A percentile compares a stretch with the other conserved stretches of the same genome.
phyloP scores from a whole-genome alignment of 2,888 invertebrate genomes.

The Melolontha melolontha region DNA sequence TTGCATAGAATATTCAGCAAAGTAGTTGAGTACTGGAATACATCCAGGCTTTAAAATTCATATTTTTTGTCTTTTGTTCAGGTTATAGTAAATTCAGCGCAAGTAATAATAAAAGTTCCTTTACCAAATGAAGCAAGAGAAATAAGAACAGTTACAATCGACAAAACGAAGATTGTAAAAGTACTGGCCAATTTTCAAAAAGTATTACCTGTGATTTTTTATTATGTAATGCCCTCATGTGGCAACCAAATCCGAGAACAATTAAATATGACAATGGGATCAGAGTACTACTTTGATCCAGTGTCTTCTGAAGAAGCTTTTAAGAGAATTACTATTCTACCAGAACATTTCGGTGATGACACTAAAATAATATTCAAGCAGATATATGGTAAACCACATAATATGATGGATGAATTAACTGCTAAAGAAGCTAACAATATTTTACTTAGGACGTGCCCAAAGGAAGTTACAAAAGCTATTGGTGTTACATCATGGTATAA shows the following conservation, averaged over 20 bases:
- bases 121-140: slow-evolving; percentile 69
- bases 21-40: too few relatives aligned
- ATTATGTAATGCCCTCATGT: slow-evolving; percentile 78
- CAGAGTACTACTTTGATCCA: slow-evolving; percentile 71
- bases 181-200: slow-evolving; percentile 83
- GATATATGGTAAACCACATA: slow-evolving; percentile 68
- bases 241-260: slow-evolving; percentile 77
- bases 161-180: slow-evolving; percentile 77
- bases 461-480: slow-evolving; percentile 62
- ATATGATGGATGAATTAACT: slow-evolving; percentile 77
- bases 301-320: slow-evolving; percentile 74
- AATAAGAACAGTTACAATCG: slow-evolving; percentile 75
- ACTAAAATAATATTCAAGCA: slow-evolving; percentile 74
- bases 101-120: slow-evolving; percentile 70
- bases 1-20: too few relatives aligned
- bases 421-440: slow-evolving; percentile 85
- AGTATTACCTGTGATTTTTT: slow-evolving; percentile 81
- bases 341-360: slow-evolving; percentile 77
- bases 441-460: slow-evolving; percentile 79
- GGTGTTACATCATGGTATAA: slow-evolving; percentile 40
- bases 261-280: slow-evolving; percentile 75
- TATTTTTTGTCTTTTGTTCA: slow-evolving; percentile 49
- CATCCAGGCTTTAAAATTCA: too few relatives aligned
- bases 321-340: slow-evolving; percentile 81
- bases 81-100: slow-evolving; percentile 57